A percentile compares a stretch with the other conserved stretches of the same genome.
Conservation (phyloP, 1,140 invertebrate genomes). For the Cardiocondyla obscurior region DNA sequence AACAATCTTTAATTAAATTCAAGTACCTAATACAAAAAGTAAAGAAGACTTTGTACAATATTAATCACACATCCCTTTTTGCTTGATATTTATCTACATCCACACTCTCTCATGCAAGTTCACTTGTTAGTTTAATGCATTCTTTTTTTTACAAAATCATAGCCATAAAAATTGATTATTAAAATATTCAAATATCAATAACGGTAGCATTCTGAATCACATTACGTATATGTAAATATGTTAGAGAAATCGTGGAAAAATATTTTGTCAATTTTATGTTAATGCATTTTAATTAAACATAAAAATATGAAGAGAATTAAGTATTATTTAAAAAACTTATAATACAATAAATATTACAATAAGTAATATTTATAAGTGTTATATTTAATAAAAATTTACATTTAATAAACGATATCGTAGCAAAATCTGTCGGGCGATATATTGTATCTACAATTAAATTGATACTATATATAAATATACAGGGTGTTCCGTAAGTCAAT, state of each 20-base stretch:
- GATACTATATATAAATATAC: no score
- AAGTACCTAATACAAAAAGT: slow-evolving; percentile 31
- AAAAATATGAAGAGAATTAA: background rate
- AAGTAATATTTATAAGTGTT: background rate
- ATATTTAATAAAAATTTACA: no score
- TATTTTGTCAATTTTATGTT: background rate
- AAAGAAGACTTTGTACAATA: slow-evolving; percentile 20
- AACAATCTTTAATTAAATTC: slow-evolving; percentile 15
- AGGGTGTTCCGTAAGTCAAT: no score
- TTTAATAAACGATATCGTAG: background rate
- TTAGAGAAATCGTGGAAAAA: background rate
- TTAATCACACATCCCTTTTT: slow-evolving; percentile 36
- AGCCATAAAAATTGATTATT: slow-evolving; percentile 27
- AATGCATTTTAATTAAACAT: background rate
- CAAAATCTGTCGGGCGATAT: background rate
- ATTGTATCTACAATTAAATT: background rate
- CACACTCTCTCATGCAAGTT: slow-evolving; percentile 48
- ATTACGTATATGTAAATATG: background rate
- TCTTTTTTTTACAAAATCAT: slow-evolving; percentile 23
- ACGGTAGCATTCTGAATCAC: background rate
- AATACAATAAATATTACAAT: background rate
- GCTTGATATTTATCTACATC: slow-evolving; percentile 19
- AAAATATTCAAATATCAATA: background rate
- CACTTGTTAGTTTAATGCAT: slow-evolving; percentile 37
- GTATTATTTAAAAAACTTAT: background rate